Evolutionary conservation across 1,140 invertebrate species (phyloP).

Genomic region (Heterodera schachtii): DNA sequence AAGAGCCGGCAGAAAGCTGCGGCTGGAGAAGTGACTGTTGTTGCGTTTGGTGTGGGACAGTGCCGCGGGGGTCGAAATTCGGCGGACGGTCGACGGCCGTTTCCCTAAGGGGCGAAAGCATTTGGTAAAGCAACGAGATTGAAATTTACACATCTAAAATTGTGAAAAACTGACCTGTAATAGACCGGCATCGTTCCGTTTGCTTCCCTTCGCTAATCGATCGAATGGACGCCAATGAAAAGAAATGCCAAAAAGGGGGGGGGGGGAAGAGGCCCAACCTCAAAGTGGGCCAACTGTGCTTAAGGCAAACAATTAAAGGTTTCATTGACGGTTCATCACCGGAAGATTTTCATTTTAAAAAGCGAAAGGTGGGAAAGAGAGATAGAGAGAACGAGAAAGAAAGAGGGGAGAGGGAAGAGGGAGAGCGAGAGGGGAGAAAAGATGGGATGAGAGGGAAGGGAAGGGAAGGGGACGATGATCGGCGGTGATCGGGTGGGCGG

Average conservation of each 20-base stretch:
- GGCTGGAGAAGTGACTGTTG: constrained; percentile 8
- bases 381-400: background rate
- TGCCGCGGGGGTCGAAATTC: background rate
- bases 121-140: background rate
- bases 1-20: constrained; percentile 9
- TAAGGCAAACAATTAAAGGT: background rate
- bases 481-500: too few relatives aligned
- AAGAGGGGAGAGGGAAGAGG: background rate
- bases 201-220: background rate
- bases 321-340: background rate
- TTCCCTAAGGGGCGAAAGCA: background rate
- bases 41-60: constrained; percentile 10
- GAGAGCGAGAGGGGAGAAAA: too few relatives aligned
- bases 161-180: background rate
- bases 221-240: background rate
- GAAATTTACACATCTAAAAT: background rate
- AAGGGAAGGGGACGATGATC: too few relatives aligned
- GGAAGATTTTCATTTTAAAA: background rate
- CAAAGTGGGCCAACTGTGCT: background rate
- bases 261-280: background rate
- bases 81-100: constrained; percentile 12
- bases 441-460: background rate
- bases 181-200: constrained; percentile 2
- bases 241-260: background rate
- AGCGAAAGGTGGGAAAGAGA: background rate